phyloP scores from a whole-genome alignment of 2,113 vertebrate genomes.

The Strigops habroptila region DNA sequence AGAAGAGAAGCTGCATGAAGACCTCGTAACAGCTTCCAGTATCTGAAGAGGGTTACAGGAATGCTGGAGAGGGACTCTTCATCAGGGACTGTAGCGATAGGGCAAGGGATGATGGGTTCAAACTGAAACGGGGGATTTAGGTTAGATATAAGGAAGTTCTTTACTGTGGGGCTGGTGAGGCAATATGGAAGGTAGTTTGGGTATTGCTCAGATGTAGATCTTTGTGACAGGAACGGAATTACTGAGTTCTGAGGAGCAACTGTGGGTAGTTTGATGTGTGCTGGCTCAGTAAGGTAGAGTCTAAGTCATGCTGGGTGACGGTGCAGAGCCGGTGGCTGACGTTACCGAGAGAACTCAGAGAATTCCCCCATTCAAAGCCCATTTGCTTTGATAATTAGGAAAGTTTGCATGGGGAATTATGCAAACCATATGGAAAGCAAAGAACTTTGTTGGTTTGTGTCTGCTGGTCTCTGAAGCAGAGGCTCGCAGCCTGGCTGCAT shows the following conservation, averaged over 20 bases:
- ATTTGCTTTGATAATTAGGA: not conserved
- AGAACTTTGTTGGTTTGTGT: not conserved
- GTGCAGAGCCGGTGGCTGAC: not conserved
- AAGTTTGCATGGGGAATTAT: not conserved
- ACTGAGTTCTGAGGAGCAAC: not conserved
- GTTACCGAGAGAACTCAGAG: not conserved
- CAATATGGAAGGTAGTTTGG: not conserved
- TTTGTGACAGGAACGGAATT: not conserved
- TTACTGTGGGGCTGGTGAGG: not conserved
- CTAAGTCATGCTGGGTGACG: fast-evolving
- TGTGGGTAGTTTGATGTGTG: fast-evolving
- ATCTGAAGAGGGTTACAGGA: not conserved
- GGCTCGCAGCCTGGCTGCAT: not conserved
- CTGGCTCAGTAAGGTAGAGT: not conserved
- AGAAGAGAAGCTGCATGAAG: not conserved
- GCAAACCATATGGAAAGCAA: not conserved
- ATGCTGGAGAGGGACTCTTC: not conserved
- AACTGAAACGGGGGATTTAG: not conserved
- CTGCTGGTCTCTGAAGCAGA: not conserved
- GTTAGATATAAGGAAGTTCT: not conserved
- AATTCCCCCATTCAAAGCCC: not conserved
- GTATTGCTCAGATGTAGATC: fast-evolving
- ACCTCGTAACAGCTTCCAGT: not conserved
- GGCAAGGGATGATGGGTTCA: not conserved
- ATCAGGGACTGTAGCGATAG: not conserved